These are phyloP conservation scores for Rhagophthalmus giganteus DNA, from an alignment of 2,888 invertebrate species.

Conservation along the genomic window DNA sequence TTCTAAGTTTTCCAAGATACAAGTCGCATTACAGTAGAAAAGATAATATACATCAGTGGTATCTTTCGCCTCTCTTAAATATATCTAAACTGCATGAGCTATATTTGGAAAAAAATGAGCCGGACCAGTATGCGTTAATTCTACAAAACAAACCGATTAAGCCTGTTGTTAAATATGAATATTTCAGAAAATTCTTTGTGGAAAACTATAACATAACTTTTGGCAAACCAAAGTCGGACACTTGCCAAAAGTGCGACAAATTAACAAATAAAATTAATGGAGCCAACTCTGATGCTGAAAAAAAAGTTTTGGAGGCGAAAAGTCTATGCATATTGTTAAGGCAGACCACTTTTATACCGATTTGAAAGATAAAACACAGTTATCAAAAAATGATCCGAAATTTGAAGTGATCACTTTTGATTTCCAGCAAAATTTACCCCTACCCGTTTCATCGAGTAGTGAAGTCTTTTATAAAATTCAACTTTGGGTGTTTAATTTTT, in stretches of 20 bases:
- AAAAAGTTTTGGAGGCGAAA: constrained; percentile 1
- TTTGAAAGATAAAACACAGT: constrained; percentile 12
- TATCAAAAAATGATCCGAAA: not conserved
- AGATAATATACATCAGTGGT: constrained; percentile 16
- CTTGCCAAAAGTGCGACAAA: constrained; percentile 6
- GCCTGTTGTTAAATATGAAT: too few relatives aligned
- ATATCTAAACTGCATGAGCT: constrained; percentile 3
- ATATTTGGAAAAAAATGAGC: constrained; percentile 6
- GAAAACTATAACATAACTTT: constrained; percentile 8
- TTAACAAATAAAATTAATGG: constrained; percentile 7
- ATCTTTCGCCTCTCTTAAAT: constrained; percentile 10
- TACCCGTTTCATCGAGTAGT: constrained; percentile 7
- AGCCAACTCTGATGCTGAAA: constrained; percentile 3
- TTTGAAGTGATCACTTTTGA: constrained; percentile 11
- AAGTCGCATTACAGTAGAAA: constrained; percentile 20
- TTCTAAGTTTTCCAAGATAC: constrained; percentile 18
- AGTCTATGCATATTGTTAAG: constrained; percentile 4
- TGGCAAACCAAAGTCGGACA: not conserved
- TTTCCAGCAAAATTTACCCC: constrained; percentile 12
- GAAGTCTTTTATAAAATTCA: constrained; percentile 13
- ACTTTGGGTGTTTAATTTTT: constrained; percentile 13
- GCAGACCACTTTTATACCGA: constrained; percentile 4
- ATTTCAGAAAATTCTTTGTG: constrained; percentile 1
- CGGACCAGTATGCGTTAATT: not conserved
- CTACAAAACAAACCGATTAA: not conserved